Base-by-base conservation (phyloP, 53 echinoderm and acorn worm genomes). In the Stichopus horrens region DNA sequence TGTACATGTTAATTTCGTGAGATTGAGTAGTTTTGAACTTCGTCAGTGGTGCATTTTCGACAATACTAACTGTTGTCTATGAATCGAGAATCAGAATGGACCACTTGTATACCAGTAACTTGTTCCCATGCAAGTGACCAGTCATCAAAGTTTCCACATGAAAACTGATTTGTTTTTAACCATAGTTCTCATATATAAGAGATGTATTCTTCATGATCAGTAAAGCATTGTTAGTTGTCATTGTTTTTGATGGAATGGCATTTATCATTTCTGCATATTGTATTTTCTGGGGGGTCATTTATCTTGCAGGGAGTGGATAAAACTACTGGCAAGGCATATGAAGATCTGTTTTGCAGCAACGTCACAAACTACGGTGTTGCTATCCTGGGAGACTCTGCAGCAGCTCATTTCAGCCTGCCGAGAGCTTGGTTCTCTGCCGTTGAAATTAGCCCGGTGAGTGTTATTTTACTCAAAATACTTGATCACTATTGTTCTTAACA, bases 351-450 rank as follows among this genome's bases (percentile, higher is more conserved):
- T 52, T 94, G 94, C 51, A 74, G 83, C 10, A 73, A 83, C 10
- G 80, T 87, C 54, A 18, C 68, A 21, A 89, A 86, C 86, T 90
- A 88, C 76, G 94, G 94, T 6, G 81, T 91, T 23, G 76, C 84
- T 53, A 67, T 93, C 10, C 91, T 95, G 8, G 91, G 95, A 8
- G 95, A 95, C 54, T 95, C 95, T 4, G 95, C 95, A 4, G 90
- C 90, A 53, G 95, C 95, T 14, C 95, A 95, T 83, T 93, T 95
- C 58, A 91, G 91, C 54, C 90, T 95, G 11, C 95, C 95, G 8
- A 76, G 57, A 54, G 93, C 93, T 9, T 95, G 95, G 95, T 11
- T 95, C 51, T 93, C 95, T 5, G 93, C 95, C 9, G 76, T 93
- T 18, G 88, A 95, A 81, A 52, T 95, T 16, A 90, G 86, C 56